phyloP scores from a whole-genome alignment of 2,797 vertebrate species.

The Gymnoscopelus microlampas region DNA sequence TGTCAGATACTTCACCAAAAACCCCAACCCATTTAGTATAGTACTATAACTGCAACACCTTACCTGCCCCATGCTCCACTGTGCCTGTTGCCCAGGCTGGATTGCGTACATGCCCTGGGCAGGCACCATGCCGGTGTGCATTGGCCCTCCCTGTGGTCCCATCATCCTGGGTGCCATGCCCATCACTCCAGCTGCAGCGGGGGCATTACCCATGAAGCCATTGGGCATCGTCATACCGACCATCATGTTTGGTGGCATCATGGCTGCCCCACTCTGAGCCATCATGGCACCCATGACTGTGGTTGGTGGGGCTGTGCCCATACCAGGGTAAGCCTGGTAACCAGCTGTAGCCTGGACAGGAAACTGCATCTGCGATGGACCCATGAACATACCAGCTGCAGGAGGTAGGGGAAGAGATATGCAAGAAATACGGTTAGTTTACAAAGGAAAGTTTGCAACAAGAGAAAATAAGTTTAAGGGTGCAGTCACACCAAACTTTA shows the following conservation, averaged over 20 bases:
- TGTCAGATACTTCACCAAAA: no score
- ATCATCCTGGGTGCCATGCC: constrained; percentile 89
- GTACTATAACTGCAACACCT: neutral
- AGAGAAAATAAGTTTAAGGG: neutral
- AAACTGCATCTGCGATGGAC: constrained; percentile 89
- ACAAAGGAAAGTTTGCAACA: neutral
- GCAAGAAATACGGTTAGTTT: neutral
- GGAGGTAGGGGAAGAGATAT: neutral
- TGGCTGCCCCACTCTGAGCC: constrained; percentile 85
- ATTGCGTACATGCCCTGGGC: constrained; percentile 90
- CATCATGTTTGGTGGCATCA: constrained; percentile 92
- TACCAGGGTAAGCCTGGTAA: constrained; percentile 90
- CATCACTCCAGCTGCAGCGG: constrained; percentile 84
- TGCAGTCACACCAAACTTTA: no score
- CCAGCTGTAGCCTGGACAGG: constrained; percentile 86
- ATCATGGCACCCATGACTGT: constrained; percentile 91
- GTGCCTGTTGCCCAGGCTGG: constrained; percentile 87
- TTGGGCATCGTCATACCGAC: constrained; percentile 93
- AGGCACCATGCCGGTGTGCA: constrained; percentile 86
- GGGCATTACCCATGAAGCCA: constrained; percentile 89
- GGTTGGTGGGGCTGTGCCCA: constrained; percentile 87
- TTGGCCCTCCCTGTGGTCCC: constrained; percentile 84
- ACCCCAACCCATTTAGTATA: neutral
- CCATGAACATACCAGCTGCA: constrained; percentile 90
- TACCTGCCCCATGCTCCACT: constrained; percentile 94